Evolutionary conservation across 2,888 invertebrate species (phyloP), one percentile per base, ranked within the genome.

Genomic region (Digitonthophagus gazella): DNA sequence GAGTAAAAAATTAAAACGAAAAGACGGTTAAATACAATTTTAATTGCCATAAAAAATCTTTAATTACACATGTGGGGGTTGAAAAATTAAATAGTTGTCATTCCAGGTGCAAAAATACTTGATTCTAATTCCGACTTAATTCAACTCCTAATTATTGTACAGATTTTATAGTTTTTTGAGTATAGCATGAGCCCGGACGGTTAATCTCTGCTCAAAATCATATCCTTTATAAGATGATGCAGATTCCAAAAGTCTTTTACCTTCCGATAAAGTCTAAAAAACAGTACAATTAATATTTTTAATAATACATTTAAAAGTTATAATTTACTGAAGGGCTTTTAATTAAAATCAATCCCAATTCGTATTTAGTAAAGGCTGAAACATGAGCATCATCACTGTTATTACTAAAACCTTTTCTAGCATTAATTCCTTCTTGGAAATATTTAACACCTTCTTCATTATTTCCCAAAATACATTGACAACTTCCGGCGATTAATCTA

Each of bases 151-250:
- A 22, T 44, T 44, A 8, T 44, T 11, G 28, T 8, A 8, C 6
- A 3, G 11, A 14, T 19, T 55, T 58, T 76, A 78, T 57, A 74
- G 56, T 15, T 75, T 70, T 75, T 82, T 83, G 70, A 88, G 79
- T 58, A 87, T 85, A 64, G 86, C 84, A 76, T 89, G 87, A 64
- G 90, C 86, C 72, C 89, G 82, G 20, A 90, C 87, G 73, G 84
- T 86, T 58, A 91, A 83, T 64, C 89, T 84, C 76, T 86, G 87
- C 77, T 90, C 90, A 80, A 90, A 90, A 79, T 91, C 90, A 75
- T 88, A 90, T 75, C 88, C 87, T 76, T 85, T 88, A 77, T 87
- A 89, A 65, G 84, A 83, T 65, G 82, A 83, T 20, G 85, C 84
- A 20, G 85, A 84, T 44, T 82, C 77, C 18, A 89, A 76, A 54